Conservation (phyloP, 2,113 vertebrate genomes). For the Emydura subglobosa region DNA sequence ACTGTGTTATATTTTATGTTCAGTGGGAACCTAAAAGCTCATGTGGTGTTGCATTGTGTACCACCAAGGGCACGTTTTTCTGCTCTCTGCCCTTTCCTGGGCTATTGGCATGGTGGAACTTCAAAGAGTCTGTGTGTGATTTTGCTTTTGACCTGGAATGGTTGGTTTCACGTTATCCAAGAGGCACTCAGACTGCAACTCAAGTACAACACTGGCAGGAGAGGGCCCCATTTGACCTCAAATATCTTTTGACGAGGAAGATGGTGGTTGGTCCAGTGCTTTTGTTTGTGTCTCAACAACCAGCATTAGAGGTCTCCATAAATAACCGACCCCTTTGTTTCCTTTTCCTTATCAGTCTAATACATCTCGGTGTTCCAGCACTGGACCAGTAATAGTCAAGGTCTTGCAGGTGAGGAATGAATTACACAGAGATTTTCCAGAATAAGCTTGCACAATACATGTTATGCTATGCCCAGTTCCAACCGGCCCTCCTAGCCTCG, state of each 20-base stretch:
- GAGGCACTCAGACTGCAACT: background rate
- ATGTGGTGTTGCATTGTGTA: background rate
- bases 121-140: background rate
- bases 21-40: slow-evolving; percentile 15
- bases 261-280: background rate
- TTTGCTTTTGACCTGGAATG: background rate
- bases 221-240: background rate
- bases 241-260: background rate
- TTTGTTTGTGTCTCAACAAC: background rate
- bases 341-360: background rate
- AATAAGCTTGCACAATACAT: background rate
- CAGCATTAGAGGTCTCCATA: background rate
- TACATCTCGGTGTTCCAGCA: background rate
- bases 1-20: background rate
- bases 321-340: background rate
- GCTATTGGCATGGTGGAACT: background rate
- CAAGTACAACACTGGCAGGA: background rate
- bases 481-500: background rate
- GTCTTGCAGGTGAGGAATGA: background rate
- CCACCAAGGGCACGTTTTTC: background rate
- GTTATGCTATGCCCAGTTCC: background rate
- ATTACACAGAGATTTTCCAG: background rate
- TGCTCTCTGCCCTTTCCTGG: background rate
- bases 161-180: background rate
- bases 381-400: background rate